phyloP scores from a whole-genome alignment of 2,888 invertebrate species.

The Prosopocoilus inquinatus region DNA sequence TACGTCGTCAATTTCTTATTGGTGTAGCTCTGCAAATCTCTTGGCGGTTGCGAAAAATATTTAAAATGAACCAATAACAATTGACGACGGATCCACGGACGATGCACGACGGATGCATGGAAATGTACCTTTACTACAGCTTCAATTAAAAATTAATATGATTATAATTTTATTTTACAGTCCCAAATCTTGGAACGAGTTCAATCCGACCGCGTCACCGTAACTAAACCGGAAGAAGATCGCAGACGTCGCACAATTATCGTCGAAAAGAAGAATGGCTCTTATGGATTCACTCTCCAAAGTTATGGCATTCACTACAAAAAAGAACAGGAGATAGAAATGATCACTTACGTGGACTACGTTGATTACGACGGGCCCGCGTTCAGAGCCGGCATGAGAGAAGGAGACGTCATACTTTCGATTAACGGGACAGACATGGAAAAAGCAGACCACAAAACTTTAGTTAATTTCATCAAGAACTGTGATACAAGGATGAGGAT shows the following conservation, averaged over 20 bases:
- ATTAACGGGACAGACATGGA: constrained; percentile 97
- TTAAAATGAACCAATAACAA: too few species aligned
- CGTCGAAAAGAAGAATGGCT: constrained; percentile 84
- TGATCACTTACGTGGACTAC: constrained; percentile 96
- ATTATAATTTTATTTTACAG: constrained; percentile 38
- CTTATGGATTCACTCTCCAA: constrained; percentile 94
- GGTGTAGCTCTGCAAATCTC: too few species aligned
- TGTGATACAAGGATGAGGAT: constrained; percentile 90
- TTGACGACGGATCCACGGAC: too few species aligned
- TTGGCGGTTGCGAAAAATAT: too few species aligned
- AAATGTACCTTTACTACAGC: too few species aligned
- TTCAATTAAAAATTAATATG: too few species aligned
- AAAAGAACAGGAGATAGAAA: constrained; percentile 90
- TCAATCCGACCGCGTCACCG: constrained; percentile 68
- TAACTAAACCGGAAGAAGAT: constrained; percentile 78
- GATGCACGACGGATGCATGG: too few species aligned
- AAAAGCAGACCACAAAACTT: constrained; percentile 86
- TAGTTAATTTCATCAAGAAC: constrained; percentile 88
- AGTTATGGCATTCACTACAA: constrained; percentile 97
- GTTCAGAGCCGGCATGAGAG: constrained; percentile 88
- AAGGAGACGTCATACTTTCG: constrained; percentile 94
- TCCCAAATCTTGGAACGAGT: constrained; percentile 69
- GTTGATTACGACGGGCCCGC: constrained; percentile 93
- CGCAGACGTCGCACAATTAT: constrained; percentile 87
- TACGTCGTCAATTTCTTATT: too few species aligned